Conservation (phyloP, 2,113 vertebrate genomes). For the Strix uralensis region DNA sequence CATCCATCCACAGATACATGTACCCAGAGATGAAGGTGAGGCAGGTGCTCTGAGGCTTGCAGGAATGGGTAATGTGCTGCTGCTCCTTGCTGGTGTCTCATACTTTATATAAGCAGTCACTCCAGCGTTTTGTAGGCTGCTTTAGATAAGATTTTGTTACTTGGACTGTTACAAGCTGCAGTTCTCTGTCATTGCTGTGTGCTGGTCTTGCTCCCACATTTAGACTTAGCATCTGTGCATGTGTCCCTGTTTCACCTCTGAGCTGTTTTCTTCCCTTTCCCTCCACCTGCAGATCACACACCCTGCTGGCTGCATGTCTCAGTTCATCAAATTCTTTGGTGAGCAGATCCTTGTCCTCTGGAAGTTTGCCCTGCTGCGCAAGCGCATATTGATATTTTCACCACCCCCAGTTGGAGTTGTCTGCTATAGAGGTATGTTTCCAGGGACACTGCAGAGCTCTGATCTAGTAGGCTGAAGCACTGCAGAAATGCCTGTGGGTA, state of each 20-base stretch:
- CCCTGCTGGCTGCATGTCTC: conserved; percentile 98
- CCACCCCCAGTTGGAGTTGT: conserved; percentile 95
- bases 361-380: conserved; percentile 95
- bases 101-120: background rate
- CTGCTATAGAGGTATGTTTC: conserved; percentile 92
- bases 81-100: background rate
- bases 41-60: background rate
- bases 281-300: conserved; percentile 90
- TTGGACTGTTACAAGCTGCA: background rate
- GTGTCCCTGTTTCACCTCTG: conserved; percentile 3
- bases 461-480: background rate
- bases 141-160: background rate
- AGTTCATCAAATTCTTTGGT: conserved; percentile 98
- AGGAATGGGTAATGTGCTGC: background rate
- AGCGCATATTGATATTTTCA: conserved; percentile 96
- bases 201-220: conserved; percentile 39
- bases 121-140: background rate
- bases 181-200: background rate
- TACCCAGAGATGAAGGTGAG: conserved; percentile 98
- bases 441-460: conserved; percentile 28
- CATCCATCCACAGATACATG: conserved; percentile 93
- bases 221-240: conserved; percentile 31
- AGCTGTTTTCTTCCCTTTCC: background rate
- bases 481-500: background rate
- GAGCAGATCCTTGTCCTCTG: conserved; percentile 97